A percentile compares a stretch with the other conserved stretches of the same genome.
These are phyloP conservation scores for Neopipo cinnamomea DNA, from an alignment of 2,113 vertebrate species.

Conservation along the genomic window DNA sequence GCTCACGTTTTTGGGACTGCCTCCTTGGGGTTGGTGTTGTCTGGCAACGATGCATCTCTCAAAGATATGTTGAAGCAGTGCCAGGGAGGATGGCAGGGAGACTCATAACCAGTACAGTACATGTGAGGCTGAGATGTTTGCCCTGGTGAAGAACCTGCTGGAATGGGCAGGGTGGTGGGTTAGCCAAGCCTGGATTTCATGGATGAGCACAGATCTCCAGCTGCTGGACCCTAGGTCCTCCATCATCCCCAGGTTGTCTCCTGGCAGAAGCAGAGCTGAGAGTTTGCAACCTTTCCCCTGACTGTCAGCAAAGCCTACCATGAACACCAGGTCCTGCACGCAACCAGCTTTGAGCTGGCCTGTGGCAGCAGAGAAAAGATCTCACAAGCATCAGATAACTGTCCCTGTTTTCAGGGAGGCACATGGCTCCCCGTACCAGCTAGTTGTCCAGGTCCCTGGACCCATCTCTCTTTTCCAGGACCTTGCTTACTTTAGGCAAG, in stretches of 20 bases:
- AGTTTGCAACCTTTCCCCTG: not conserved
- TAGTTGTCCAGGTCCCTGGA: not conserved
- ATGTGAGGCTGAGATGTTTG: not conserved
- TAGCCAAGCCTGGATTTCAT: not conserved
- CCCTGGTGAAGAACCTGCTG: not conserved
- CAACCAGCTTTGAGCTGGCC: not conserved
- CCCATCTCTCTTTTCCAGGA: not conserved
- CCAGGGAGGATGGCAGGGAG: not conserved
- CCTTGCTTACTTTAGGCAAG: not conserved
- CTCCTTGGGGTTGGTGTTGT: not conserved
- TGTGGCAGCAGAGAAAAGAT: not conserved
- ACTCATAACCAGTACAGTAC: not conserved
- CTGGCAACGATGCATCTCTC: not conserved
- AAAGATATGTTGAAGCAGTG: not conserved
- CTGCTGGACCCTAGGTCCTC: not conserved
- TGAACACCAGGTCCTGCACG: not conserved
- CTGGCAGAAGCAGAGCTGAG: not conserved
- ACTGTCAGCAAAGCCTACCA: not conserved
- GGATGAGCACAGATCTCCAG: not conserved
- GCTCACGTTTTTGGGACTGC: rapidly evolving
- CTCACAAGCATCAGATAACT: not conserved
- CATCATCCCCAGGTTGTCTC: not conserved
- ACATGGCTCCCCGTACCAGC: rapidly evolving
- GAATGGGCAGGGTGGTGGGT: not conserved
- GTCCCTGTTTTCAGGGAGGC: not conserved